Base-by-base conservation (phyloP, 2,797 vertebrate genomes). In the Vireo griseus region DNA sequence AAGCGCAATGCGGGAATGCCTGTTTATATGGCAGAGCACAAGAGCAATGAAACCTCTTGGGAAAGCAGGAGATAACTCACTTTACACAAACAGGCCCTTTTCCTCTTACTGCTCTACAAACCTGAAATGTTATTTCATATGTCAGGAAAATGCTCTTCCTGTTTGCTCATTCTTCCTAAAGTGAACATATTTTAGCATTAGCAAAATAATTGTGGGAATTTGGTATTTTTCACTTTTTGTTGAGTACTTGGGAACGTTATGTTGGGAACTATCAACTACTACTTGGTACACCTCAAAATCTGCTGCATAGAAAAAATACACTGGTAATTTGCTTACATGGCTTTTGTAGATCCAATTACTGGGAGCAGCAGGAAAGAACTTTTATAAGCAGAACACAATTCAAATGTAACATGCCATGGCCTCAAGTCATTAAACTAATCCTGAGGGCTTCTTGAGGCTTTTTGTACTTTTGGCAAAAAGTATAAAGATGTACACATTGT, bases 341-440 rank as follows among this genome's bases (percentile, higher is more conserved):
- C 51, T 88, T 93, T 90, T 87, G 75, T 90, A 94, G 67, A 88
- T 59, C 67, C 52, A 94, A 88, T 76, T 94, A 90, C 67, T 78
- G 80, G 71, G 77, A 93, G 88, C 80, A 95, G 92, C 40, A 92
- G 90, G 88, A 82, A 92, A 84, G 88, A 82, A 92, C 54, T 83
- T 95, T 88, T 92, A 54, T 92, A 85, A 91, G 92, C 88, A 95
- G 66, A 89, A 92, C 69, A 93, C 90, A 90, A 86, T 72, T 92
- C 57, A 95, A 90, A 96, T 39, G 81, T 71, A 96, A 92, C 90
- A 94, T 92, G 94, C 75, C 68, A 93, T 7, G 62, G 86, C 90
- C 90, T 89, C 90, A 92, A 85, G 88, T 88, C 91, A 94, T 90
- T 96, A 91, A 87, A 92, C 73, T 92, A 96, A 96, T 92, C 93